Base-by-base conservation (phyloP, 2,888 invertebrate genomes). In the Polydrusus pterygomalis region DNA sequence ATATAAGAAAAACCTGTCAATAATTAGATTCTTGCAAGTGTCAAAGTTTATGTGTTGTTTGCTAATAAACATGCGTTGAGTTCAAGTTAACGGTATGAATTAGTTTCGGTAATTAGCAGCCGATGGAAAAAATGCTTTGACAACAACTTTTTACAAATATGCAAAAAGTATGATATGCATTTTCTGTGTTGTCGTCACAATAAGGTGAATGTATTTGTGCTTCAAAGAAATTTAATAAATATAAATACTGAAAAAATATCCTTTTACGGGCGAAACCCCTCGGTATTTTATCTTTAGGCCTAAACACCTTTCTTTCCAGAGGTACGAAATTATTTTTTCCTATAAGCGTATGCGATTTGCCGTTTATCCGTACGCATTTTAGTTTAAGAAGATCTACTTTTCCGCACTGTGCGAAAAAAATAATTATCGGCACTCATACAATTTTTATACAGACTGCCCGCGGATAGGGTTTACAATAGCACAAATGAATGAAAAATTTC, bases 11-110 rank as follows among this genome's bases (percentile, higher is more conserved):
- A 25, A 25, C 11, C 45, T 38, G 17, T 34, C 34, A 15, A 17
- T 58, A 58, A 30, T 30, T n/a, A 54, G n/a, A 18, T 51, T 51
- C 18, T 18, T 54, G 13, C 30, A 30, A n/a, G 15, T 58, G 34
- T 17, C 58, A 58, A 58, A 58, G 34, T 34, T 17, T 15, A 34
- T 1, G 10, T 13, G 58, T 58, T 58, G 58, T 58, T 58, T 58
- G 58, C 15, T 58, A 58, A 58, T 58, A 34, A 25, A 54, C 25
- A 13, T 25, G 30, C 8, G 8, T 30, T 30, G 25, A 3, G 30
- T 13, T 54, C 30, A 13, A 54, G 13, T 30, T 18, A 30, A 54
- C 20, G 20, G 10, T 20, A 11, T 18, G 51, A 51, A 51, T 51
- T 18, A 51, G 10, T 51, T 51, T 20, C 1, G 18, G n/a, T 45